Percentiles rank a stretch among this genome's conserved stretches.
phyloP scores from a whole-genome alignment of 1,140 invertebrate genomes.

The Drosophila asahinai region DNA sequence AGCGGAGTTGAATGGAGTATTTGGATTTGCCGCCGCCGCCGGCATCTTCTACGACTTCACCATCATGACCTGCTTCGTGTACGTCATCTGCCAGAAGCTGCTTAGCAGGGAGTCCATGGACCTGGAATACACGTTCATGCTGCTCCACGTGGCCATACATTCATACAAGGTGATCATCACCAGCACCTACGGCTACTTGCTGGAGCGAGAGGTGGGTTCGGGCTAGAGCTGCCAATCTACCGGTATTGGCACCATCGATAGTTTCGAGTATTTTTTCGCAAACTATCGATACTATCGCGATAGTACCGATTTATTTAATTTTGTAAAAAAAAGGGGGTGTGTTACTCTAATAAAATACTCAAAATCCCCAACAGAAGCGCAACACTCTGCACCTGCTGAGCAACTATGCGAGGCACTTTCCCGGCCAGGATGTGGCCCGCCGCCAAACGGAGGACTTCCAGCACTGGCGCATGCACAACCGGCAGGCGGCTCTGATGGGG shows the following conservation, averaged over 20 bases:
- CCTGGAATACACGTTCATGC: conserved; percentile 57
- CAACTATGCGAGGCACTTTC: conserved; percentile 47
- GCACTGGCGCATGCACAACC: conserved; percentile 75
- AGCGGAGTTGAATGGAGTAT: conserved; percentile 56
- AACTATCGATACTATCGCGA: no score
- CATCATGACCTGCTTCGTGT: conserved; percentile 70
- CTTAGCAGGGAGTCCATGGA: conserved; percentile 36
- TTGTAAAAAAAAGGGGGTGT: no score
- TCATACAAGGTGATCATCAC: conserved; percentile 69
- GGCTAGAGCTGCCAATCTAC: no score
- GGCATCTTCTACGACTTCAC: conserved; percentile 75
- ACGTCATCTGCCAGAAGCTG: conserved; percentile 72
- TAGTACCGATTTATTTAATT: no score
- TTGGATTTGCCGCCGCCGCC: conserved; percentile 46
- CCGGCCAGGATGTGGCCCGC: neutral
- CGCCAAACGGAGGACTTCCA: conserved; percentile 50
- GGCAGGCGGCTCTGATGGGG: conserved; percentile 48
- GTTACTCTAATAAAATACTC: no score
- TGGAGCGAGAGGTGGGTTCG: conserved; percentile 63
- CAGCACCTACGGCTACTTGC: conserved; percentile 60
- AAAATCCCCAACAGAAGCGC: conserved; percentile 36
- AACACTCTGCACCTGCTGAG: conserved; percentile 55
- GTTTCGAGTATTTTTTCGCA: no score
- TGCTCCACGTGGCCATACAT: conserved; percentile 56
- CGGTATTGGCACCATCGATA: no score